Base-by-base conservation (phyloP, 2,113 vertebrate species). In the Willisornis vidua region DNA sequence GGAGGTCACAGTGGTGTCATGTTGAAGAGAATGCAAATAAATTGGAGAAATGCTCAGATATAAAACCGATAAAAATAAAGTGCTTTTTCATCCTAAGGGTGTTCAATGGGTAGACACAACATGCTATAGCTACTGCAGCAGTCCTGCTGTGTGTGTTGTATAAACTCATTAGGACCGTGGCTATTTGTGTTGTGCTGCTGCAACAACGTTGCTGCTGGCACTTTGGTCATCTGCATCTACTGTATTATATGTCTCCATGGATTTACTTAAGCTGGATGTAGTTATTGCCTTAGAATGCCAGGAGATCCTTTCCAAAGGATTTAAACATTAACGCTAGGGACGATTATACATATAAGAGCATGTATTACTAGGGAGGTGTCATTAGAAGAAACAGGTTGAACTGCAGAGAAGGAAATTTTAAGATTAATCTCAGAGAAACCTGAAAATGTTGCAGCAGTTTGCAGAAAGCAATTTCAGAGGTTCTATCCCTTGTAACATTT, bases 331-430 rank as follows among this genome's bases (percentile, higher is more conserved):
- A 75, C 0, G 0, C 79, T 80, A 75, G 41, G 28, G 54, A 85
- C 28, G 31, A 59, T 81, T 90, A 59, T 15, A 37, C 29, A 35
- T 77, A 8, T 26, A 46, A 66, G 45, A 71, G 41, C 41, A 77
- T 58, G 35, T 67, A 19, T 88, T 92, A 82, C 49, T 39, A 45
- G 52, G 20, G 12, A 90, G 52, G 23, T 94, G 20, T 73, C 88
- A 96, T 93, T 93, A 90, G 33, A 90, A 93, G 54, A 71, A 95
- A 91, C 52, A 52, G 33, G 83, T 45, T 94, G 52, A 85, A 51
- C 83, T 75, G 48, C 46, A 81, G 73, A 59, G 57, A 72, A 67
- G 43, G 45, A 85, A 59, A 24, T 45, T 52, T 92, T 63, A 65
- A 80, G 43, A 43, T 25, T 10, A 51, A 71, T 37, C 80, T 59